These are phyloP conservation scores for Aphrocallistes beatrix DNA, from an alignment of 37 sponge, comb jelly and placozoan species.

Conservation along the genomic window DNA sequence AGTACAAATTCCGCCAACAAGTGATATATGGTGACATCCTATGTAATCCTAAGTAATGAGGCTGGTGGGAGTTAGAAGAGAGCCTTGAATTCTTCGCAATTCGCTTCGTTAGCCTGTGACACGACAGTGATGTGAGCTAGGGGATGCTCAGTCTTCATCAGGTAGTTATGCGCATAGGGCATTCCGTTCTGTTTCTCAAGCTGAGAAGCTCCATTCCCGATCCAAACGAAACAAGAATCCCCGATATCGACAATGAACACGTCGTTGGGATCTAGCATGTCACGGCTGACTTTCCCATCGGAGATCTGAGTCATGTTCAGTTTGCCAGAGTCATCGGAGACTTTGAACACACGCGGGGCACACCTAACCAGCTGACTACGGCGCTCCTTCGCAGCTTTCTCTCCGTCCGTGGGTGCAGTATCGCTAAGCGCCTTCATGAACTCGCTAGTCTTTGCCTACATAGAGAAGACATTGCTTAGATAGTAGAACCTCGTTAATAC, in stretches of 20 bases:
- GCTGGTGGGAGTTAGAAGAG: not conserved
- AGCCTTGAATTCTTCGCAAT: not conserved
- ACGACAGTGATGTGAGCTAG: not conserved
- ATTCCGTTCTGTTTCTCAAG: not conserved
- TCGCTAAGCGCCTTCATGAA: slow-evolving; percentile 22
- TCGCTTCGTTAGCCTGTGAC: not conserved
- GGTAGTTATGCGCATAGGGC: slow-evolving; percentile 15
- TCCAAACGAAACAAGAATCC: not conserved
- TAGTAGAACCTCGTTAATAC: too few species aligned
- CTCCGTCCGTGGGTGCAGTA: not conserved
- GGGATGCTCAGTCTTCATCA: not conserved
- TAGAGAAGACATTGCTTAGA: too few species aligned
- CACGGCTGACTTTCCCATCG: not conserved
- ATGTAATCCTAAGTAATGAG: not conserved
- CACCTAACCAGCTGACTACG: not conserved
- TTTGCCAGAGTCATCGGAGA: slow-evolving; percentile 18
- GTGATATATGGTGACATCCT: too few species aligned
- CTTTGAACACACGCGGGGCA: not conserved
- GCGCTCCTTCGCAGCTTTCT: not conserved
- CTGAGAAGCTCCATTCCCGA: not conserved
- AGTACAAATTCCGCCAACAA: too few species aligned
- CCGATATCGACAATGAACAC: slow-evolving; percentile 11
- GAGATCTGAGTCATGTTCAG: slow-evolving; percentile 15
- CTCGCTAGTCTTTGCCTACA: not conserved
- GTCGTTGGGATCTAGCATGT: slow-evolving; percentile 23